These are phyloP conservation scores for Tenthredo amoena DNA, from an alignment of 2,888 invertebrate genomes.

Conservation along the genomic window DNA sequence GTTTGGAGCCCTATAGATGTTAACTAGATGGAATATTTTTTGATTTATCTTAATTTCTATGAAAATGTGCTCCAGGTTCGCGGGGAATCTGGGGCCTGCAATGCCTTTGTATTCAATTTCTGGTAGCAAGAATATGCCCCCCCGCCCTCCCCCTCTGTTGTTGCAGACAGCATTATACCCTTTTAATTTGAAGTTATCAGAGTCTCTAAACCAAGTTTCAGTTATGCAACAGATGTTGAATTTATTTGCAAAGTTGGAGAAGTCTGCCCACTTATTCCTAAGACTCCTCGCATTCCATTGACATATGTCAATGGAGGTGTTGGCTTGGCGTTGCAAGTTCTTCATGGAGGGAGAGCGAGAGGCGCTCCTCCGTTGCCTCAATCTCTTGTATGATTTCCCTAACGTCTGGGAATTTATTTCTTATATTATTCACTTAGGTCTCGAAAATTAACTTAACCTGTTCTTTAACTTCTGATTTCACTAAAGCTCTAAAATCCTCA, in stretches of 20 bases:
- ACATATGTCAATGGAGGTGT: not conserved
- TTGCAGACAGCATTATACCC: not conserved
- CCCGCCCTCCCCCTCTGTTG: not conserved
- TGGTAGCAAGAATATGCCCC: not conserved
- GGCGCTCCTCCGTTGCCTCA: not conserved
- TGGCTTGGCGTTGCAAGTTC: not conserved
- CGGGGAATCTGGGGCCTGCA: not conserved
- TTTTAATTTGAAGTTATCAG: not conserved
- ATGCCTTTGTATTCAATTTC: not conserved
- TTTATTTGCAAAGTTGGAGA: not conserved
- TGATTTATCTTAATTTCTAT: not conserved
- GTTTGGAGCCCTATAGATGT: not conserved
- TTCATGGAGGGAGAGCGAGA: no score
- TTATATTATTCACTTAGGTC: not conserved
- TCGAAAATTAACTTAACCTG: no score
- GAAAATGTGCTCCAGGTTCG: not conserved
- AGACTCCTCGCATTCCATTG: not conserved
- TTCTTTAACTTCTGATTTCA: not conserved
- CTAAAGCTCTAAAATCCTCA: no score
- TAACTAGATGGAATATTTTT: not conserved
- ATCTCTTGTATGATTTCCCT: not conserved
- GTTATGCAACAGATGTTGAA: not conserved
- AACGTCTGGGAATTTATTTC: not conserved
- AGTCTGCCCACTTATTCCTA: not conserved
- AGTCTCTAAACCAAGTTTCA: not conserved